Base-by-base conservation (phyloP, 2,888 invertebrate genomes). In the Callosobruchus maculatus region DNA sequence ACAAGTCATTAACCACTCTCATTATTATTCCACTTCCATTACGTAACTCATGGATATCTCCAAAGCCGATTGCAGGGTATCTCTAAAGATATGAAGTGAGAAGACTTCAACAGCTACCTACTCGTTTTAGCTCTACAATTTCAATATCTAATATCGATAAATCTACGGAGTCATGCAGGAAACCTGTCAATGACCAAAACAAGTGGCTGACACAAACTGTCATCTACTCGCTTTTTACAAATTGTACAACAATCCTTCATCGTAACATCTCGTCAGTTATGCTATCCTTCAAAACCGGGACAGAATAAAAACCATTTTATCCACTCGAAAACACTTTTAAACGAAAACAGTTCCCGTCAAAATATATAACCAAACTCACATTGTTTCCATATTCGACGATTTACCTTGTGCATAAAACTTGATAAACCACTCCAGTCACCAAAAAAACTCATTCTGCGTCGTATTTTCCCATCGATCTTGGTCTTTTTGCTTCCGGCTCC, bases 401-500 rank as follows among this genome's bases (percentile, higher is more conserved):
- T 69, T 49, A 70, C 67, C 70, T 74, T 74, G 69, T 71, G 66
- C 30, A 68, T 77, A 76, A 79, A 80, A 78, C 77, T 80, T 78
- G 77, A 77, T 76, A 74, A 73, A 73, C 74, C 76, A 30, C 73
- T 72, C 72, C 66, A 21, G 31, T 66, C 69, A 68, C 67, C 30
- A 20, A 67, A 9, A 67, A 9, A 71, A 21, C 73, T 81, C 85
- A 87, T 83, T 87, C 87, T 67, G 85, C 84, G 78, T 87, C 87
- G 77, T 82, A 83, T 74, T 82, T 82, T 77, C 85, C 85, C 70
- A 86, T 85, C 31, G 81, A 79, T 76, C 86, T 86, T 71, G 82
- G 79, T 79, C 86, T 83, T 74, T 87, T 87, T 68, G 84, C 78
- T 30, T 87, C 87, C n/a, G 86, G 85, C 75, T 87, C 87, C 74